Evolutionary conservation across 2,113 vertebrate species (phyloP), one percentile per base, ranked within the genome.

Genomic region (Rhabdomys dilectus): DNA sequence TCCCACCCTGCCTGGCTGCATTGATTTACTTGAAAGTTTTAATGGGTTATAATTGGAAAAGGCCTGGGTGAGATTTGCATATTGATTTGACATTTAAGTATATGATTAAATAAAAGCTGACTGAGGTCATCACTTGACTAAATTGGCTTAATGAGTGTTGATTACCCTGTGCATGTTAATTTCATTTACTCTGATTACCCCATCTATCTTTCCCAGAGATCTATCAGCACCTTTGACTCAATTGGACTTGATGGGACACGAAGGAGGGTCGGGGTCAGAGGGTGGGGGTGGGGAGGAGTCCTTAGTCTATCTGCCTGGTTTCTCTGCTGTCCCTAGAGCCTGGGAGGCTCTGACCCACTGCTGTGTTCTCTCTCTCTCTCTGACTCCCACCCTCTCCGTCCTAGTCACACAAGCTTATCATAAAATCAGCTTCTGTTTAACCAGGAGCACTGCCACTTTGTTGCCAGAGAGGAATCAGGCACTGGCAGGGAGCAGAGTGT

Each of bases 121-220:
- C 97, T 98, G 98, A 99, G 99, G 98, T 99, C 99, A 98, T 98
- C 98, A 98, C 98, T 98, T 98, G 98, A 98, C 98, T 98, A 98
- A 98, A 98, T 98, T 99, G 98, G 97, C 97, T 98, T 98, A 98
- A 98, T 98, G 98, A 98, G 98, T 98, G 98, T 98, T 98, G 98
- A 98, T 98, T 98, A 97, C 93, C 96, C 94, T 97, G 97, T 98
- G 98, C 98, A 98, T 98, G 98, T 98, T 98, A 98, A 98, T 98
- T 98, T 98, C 98, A 98, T 99, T 98, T 98, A 90, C 96, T 56
- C 97, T 98, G 98, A 98, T 98, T 97, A 94, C 97, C 98, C 98
- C 97, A 97, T 98, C 96, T 95, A 98, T 98, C 98, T 98, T 98
- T 98, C 97, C 97, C 95, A 96, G 97, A 94, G 88, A 97, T 98